phyloP scores from a whole-genome alignment of 2,113 vertebrate species.

The Glaucidium brasilianum region DNA sequence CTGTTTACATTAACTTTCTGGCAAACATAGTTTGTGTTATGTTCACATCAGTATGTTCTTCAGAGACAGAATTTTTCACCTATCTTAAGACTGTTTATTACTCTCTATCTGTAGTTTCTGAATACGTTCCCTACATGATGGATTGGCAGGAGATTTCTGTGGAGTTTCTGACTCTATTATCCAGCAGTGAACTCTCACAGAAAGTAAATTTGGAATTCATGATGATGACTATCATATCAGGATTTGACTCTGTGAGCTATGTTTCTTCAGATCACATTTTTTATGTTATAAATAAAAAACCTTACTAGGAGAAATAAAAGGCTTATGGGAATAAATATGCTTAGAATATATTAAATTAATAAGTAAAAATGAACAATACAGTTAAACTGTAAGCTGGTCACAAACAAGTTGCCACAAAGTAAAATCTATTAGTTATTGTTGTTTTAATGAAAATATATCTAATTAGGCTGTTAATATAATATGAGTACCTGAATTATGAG shows the following conservation, averaged over 20 bases:
- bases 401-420: neutral
- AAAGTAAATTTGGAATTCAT: constrained; percentile 14
- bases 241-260: neutral
- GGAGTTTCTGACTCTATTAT: constrained; percentile 33
- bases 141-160: constrained; percentile 22
- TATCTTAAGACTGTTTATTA: neutral
- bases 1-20: neutral
- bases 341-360: neutral
- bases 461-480: neutral
- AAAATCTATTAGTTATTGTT: neutral
- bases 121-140: neutral
- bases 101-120: neutral
- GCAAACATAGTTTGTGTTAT: neutral
- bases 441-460: neutral
- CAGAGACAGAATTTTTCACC: neutral
- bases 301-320: neutral
- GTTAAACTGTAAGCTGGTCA: neutral
- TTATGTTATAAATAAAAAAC: neutral
- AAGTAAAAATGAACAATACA: neutral
- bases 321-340: neutral
- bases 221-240: neutral
- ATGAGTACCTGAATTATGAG: neutral
- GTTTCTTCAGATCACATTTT: neutral
- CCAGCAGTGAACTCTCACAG: constrained; percentile 17
- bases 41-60: neutral